These are phyloP conservation scores for Vanessa cardui DNA, from an alignment of 2,888 invertebrate species.

Conservation along the genomic window DNA sequence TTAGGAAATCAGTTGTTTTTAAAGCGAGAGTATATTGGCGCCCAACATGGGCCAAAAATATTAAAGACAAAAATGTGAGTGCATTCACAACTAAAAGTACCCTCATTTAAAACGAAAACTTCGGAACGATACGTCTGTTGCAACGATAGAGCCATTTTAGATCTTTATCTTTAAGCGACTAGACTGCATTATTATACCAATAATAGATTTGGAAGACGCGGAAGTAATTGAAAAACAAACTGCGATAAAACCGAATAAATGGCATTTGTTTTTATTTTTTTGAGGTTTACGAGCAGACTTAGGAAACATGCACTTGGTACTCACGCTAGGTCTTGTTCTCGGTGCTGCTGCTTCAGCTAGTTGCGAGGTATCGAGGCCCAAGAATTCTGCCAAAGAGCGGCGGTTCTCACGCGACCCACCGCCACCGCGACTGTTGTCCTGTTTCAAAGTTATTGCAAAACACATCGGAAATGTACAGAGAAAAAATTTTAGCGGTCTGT, in stretches of 20 bases:
- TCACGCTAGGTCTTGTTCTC: constrained; percentile 52
- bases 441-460: background rate
- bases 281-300: background rate
- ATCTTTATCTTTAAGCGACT: constrained; percentile 30
- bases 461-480: background rate
- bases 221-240: constrained; percentile 8
- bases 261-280: background rate
- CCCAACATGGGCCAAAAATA: constrained; percentile 52
- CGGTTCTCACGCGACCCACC: constrained; percentile 64
- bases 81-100: constrained; percentile 3
- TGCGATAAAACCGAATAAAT: background rate
- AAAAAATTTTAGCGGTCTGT: background rate
- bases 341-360: constrained; percentile 53
- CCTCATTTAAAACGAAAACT: constrained; percentile 16
- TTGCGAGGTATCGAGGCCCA: constrained; percentile 56
- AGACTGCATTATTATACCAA: constrained; percentile 32
- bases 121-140: constrained; percentile 24
- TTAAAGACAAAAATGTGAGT: background rate
- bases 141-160: constrained; percentile 31
- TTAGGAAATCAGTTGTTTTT: no score
- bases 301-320: constrained; percentile 43
- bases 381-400: constrained; percentile 63
- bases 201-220: constrained; percentile 21
- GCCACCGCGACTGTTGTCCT: constrained; percentile 65
- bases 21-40: constrained; percentile 49